phyloP scores from a whole-genome alignment of 2,113 vertebrate genomes.

The Brachyhypopomus occidentalis region DNA sequence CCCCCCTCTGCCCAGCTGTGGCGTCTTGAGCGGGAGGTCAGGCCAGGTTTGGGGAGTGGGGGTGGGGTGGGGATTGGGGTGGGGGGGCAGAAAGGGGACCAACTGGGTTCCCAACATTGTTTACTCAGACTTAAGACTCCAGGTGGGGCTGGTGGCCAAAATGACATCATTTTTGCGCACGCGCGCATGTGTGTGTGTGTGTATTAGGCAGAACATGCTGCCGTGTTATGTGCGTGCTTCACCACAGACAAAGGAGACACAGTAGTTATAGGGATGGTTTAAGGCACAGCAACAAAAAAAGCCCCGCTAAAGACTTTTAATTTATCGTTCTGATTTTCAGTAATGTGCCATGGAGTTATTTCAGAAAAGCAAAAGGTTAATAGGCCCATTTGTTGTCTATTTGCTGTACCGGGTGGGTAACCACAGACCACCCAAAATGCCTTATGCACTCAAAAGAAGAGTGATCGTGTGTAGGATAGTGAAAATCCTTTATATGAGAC shows the following conservation, averaged over 20 bases:
- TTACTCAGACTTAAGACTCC: conserved; percentile 70
- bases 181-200: background rate
- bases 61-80: no score
- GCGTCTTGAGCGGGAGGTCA: conserved; percentile 70
- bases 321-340: background rate
- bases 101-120: conserved; percentile 69
- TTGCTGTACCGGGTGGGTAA: conserved; percentile 16
- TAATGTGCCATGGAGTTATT: background rate
- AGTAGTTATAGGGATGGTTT: background rate
- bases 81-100: conserved; percentile 50
- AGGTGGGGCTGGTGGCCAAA: conserved; percentile 71
- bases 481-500: background rate
- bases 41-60: conserved; percentile 73
- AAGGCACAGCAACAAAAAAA: background rate
- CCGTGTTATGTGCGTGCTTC: conserved; percentile 1
- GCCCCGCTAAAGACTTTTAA: background rate
- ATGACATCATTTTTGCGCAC: conserved; percentile 63
- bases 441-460: background rate
- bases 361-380: conserved; percentile 1
- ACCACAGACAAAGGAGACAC: background rate
- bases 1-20: conserved; percentile 54
- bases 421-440: conserved; percentile 44
- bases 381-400: conserved; percentile 37
- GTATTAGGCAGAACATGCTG: background rate
- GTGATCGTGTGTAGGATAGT: conserved; percentile 24